A percentile compares a stretch with the other conserved stretches of the same genome.
phyloP scores from a whole-genome alignment of 2,113 vertebrate genomes.

The Numida meleagris region DNA sequence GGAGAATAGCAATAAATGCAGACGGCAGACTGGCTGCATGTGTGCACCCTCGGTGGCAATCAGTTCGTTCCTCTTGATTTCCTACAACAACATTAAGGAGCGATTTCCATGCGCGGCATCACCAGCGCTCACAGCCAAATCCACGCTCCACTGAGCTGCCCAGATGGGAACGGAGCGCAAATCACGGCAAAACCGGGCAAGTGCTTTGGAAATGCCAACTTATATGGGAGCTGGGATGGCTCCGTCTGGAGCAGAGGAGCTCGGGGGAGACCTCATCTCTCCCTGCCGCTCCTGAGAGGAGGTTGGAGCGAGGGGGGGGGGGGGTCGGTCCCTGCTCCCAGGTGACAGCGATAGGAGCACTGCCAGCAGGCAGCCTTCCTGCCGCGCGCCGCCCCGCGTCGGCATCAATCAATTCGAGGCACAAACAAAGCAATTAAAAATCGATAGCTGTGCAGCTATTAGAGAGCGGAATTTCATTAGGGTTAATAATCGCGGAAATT shows the following conservation, averaged over 20 bases:
- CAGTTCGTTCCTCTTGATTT: neutral
- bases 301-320: no score
- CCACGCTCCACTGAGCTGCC: neutral
- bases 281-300: neutral
- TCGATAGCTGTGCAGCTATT: conserved; percentile 32
- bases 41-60: accelerated
- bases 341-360: neutral
- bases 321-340: neutral
- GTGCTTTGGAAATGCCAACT: neutral
- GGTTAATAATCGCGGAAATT: conserved; percentile 51
- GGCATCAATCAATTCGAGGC: neutral
- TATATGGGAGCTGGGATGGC: neutral
- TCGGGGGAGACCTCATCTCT: neutral
- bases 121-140: accelerated
- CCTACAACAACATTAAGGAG: neutral
- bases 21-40: no score
- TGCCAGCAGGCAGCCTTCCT: neutral
- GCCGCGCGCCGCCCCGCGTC: neutral
- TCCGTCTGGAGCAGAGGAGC: neutral
- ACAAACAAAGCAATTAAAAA: conserved; percentile 53
- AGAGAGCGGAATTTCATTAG: conserved; percentile 52
- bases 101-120: accelerated
- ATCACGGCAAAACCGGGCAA: neutral
- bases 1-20: neutral
- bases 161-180: accelerated